Conservation (phyloP, 30 jellyfish, hydroid and myxozoan species). For the Aurelia aurita complex sp. Pacific region DNA sequence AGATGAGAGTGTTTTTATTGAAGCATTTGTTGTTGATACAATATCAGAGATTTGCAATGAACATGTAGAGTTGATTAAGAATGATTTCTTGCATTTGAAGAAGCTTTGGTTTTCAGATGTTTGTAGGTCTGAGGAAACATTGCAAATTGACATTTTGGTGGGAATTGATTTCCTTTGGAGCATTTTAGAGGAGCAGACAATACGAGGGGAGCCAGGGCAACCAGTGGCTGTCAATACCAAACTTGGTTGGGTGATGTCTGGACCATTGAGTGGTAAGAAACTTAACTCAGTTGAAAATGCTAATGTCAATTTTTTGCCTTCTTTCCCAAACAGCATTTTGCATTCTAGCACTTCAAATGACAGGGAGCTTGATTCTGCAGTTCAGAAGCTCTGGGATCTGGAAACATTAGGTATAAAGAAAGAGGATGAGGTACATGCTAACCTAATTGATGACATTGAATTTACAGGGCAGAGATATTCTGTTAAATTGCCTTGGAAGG, state of each 20-base stretch:
- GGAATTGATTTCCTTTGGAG: slow-evolving; percentile 29
- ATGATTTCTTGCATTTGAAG: slow-evolving; percentile 20
- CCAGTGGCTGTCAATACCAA: slow-evolving; percentile 36
- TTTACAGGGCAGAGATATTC: slow-evolving; percentile 62
- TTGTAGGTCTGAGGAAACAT: slow-evolving; percentile 14
- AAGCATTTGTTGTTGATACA: slow-evolving; percentile 18
- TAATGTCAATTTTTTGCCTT: background rate
- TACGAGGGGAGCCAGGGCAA: slow-evolving; percentile 50
- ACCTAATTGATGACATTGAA: slow-evolving; percentile 29
- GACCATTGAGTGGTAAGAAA: slow-evolving; percentile 8
- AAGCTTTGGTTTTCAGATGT: slow-evolving; percentile 60
- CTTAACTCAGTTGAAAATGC: slow-evolving; percentile 12
- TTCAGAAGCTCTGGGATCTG: slow-evolving; percentile 52
- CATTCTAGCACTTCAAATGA: background rate
- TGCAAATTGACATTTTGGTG: slow-evolving; percentile 28
- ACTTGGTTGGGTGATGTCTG: slow-evolving; percentile 39
- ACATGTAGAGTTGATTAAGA: slow-evolving; percentile 15
- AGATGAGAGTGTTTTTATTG: slow-evolving; percentile 1
- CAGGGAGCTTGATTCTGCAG: background rate
- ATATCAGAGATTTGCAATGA: slow-evolving; percentile 12
- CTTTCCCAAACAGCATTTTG: too few species aligned
- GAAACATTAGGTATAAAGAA: slow-evolving; percentile 57
- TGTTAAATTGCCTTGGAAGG: slow-evolving; percentile 68
- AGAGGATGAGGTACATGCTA: slow-evolving; percentile 47
- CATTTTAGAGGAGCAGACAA: slow-evolving; percentile 12